Percentiles rank a stretch among this genome's conserved stretches.
Conservation (phyloP, 2,113 vertebrate species). For the Mola mola region DNA sequence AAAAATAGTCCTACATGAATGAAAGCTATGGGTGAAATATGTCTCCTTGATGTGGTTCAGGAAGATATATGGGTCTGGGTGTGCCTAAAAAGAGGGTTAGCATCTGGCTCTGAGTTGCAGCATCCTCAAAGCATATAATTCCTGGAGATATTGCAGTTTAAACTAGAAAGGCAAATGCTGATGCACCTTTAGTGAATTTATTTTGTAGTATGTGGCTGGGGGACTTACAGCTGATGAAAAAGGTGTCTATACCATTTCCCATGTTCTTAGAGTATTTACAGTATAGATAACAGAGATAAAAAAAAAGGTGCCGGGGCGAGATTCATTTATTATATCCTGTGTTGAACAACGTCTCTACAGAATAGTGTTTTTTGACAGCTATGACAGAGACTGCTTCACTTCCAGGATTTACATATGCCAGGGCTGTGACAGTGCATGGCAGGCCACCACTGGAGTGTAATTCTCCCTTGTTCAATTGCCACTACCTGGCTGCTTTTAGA, state of each 20-base stretch:
- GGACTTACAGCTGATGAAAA: constrained; percentile 37
- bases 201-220: constrained; percentile 28
- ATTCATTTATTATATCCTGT: constrained; percentile 40
- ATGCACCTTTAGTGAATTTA: constrained; percentile 31
- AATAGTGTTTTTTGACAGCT: constrained; percentile 52
- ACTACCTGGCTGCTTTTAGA: constrained; percentile 34
- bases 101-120: constrained; percentile 46
- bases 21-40: constrained; percentile 64
- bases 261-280: constrained; percentile 49
- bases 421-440: constrained; percentile 41
- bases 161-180: constrained; percentile 26
- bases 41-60: constrained; percentile 68
- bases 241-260: constrained; percentile 35
- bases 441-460: constrained; percentile 41
- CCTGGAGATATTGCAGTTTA: constrained; percentile 10
- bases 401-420: constrained; percentile 59
- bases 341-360: constrained; percentile 49
- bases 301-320: constrained; percentile 19
- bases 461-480: constrained; percentile 45
- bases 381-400: constrained; percentile 57
- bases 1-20: constrained; percentile 80
- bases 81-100: constrained; percentile 57
- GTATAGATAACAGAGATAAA: constrained; percentile 44
- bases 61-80: constrained; percentile 61
- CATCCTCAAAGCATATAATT: constrained; percentile 26